phyloP scores from a whole-genome alignment of 2,888 invertebrate genomes.

The Agonopterix subpropinquella region DNA sequence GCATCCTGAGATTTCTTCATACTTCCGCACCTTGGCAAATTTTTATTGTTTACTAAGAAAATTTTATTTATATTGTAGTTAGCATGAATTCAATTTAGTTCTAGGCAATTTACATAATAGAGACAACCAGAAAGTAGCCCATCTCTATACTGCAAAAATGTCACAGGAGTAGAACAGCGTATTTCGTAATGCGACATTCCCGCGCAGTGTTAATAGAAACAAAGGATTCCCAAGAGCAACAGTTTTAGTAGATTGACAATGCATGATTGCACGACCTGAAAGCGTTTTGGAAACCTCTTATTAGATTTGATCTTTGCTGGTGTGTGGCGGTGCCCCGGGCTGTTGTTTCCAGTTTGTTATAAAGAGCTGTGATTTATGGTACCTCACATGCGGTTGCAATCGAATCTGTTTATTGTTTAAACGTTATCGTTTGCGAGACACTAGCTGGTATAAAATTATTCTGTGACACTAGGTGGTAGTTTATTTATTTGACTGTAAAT shows the following conservation, averaged over 20 bases:
- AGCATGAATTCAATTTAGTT: too few relatives aligned
- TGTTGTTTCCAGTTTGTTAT: slow-evolving; percentile 22
- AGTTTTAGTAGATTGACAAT: slow-evolving; percentile 37
- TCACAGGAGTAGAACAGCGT: too few relatives aligned
- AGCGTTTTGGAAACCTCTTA: slow-evolving; percentile 43
- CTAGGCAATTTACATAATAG: too few relatives aligned
- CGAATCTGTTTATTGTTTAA: too few relatives aligned
- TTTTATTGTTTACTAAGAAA: too few relatives aligned
- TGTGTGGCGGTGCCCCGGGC: slow-evolving; percentile 23
- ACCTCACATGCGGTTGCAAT: slow-evolving; percentile 9
- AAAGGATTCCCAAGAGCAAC: slow-evolving; percentile 38
- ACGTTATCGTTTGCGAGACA: slow-evolving; percentile 11
- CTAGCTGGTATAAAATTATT: too few relatives aligned
- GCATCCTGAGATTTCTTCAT: too few relatives aligned
- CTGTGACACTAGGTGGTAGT: not conserved
- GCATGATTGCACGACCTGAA: slow-evolving; percentile 35
- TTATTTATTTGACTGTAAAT: too few relatives aligned
- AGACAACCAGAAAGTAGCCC: too few relatives aligned
- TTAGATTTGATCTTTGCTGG: slow-evolving; percentile 52
- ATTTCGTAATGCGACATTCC: not conserved
- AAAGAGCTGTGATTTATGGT: slow-evolving; percentile 28
- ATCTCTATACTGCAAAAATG: too few relatives aligned
- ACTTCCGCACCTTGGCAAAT: too few relatives aligned
- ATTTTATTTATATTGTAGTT: too few relatives aligned
- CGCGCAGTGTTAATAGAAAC: slow-evolving; percentile 13